Percentiles rank a stretch among this genome's conserved stretches.
These are phyloP conservation scores for Nematolebias whitei DNA, from an alignment of 2,113 vertebrate genomes.

Conservation along the genomic window DNA sequence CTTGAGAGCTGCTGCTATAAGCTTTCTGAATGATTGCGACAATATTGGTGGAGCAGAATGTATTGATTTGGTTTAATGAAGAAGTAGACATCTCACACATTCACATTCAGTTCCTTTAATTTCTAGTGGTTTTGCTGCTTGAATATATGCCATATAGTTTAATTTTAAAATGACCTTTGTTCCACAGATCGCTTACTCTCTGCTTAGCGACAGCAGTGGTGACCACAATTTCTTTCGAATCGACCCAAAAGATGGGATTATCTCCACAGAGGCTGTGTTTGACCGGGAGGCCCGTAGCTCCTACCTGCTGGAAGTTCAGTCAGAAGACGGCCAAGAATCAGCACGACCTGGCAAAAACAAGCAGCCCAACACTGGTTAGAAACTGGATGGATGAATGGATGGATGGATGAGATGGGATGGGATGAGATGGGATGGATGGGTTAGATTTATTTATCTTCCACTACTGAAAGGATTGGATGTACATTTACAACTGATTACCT, in stretches of 20 bases:
- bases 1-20: conserved; percentile 15
- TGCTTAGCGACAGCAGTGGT: conserved; percentile 85
- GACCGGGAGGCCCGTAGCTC: conserved; percentile 88
- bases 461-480: no score
- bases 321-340: conserved; percentile 86
- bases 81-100: conserved; percentile 39
- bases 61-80: conserved; percentile 43
- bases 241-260: conserved; percentile 81
- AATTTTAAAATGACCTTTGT: conserved; percentile 19
- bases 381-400: no score
- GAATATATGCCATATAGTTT: conserved; percentile 4
- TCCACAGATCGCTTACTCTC: conserved; percentile 85
- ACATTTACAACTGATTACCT: no score
- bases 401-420: no score
- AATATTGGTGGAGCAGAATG: conserved; percentile 5
- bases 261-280: conserved; percentile 87
- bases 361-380: conserved; percentile 86
- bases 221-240: conserved; percentile 85
- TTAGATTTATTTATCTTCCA: no score
- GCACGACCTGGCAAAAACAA: conserved; percentile 87
- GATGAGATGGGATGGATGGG: neutral
- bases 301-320: conserved; percentile 88
- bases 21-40: conserved; percentile 27
- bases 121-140: conserved; percentile 13
- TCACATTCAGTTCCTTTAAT: conserved; percentile 20